These are phyloP conservation scores for Bombus picipes DNA, from an alignment of 1,140 invertebrate genomes.

Conservation along the genomic window DNA sequence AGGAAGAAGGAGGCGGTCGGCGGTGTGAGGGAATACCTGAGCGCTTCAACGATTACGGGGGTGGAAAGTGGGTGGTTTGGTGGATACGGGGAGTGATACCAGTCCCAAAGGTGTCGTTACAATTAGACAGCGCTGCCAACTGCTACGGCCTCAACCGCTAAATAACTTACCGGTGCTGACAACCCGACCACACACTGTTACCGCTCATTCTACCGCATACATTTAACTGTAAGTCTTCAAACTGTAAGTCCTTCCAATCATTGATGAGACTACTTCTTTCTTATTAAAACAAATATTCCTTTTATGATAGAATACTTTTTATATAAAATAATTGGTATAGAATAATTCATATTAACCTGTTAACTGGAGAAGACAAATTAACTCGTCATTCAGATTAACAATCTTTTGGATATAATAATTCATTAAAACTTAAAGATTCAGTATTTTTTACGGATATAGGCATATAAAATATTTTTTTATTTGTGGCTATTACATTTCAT, in stretches of 20 bases:
- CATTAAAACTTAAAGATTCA: no score
- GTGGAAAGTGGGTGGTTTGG: slow-evolving; percentile 62
- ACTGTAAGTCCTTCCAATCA: not conserved
- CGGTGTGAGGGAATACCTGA: slow-evolving; percentile 59
- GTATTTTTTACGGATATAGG: no score
- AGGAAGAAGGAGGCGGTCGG: slow-evolving; percentile 33
- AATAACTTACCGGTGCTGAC: slow-evolving; percentile 81
- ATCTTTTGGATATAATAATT: no score
- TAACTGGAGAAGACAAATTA: no score
- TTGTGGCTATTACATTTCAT: no score
- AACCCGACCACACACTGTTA: slow-evolving; percentile 76
- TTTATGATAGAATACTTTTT: no score
- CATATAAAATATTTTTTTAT: no score
- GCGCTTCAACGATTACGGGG: slow-evolving; percentile 71
- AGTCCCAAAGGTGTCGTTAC: slow-evolving; percentile 80
- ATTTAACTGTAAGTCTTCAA: slow-evolving; percentile 47
- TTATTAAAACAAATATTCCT: no score
- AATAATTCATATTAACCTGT: no score
- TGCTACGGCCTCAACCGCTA: slow-evolving; percentile 77
- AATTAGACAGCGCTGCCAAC: slow-evolving; percentile 81
- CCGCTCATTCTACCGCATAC: slow-evolving; percentile 62
- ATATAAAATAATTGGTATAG: no score
- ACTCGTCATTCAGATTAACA: no score
- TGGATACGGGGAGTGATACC: slow-evolving; percentile 68
- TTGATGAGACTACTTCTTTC: not conserved